Evolutionary conservation across 2,888 invertebrate genomes (phyloP).

Genomic region (Masnerella sp.): DNA sequence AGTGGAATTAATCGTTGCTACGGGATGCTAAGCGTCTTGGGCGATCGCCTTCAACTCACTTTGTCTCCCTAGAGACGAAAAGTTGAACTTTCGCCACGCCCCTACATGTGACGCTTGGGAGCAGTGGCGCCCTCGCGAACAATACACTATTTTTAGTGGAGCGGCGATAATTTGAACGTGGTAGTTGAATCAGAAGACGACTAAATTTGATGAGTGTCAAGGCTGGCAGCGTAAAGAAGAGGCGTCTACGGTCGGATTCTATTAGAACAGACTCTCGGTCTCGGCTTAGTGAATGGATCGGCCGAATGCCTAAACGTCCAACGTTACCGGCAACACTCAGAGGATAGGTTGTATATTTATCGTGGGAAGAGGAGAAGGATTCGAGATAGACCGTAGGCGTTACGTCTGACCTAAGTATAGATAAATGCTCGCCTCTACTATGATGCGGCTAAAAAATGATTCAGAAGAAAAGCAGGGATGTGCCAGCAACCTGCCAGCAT

Average conservation of each 20-base stretch:
- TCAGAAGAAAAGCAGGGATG: conserved; percentile 4
- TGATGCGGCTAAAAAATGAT: conserved; percentile 32
- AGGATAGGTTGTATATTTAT: conserved; percentile 55
- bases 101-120: no score
- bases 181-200: conserved; percentile 3
- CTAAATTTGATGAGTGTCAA: conserved; percentile 44
- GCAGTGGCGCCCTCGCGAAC: neutral
- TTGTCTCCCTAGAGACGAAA: no score
- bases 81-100: no score
- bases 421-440: conserved; percentile 40
- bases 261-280: conserved; percentile 49
- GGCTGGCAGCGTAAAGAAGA: conserved; percentile 33
- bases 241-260: conserved; percentile 44
- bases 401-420: conserved; percentile 55
- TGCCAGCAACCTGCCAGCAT: neutral
- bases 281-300: conserved; percentile 47
- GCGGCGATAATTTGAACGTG: no score
- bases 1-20: no score
- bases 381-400: conserved; percentile 51
- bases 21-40: no score
- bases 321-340: conserved; percentile 40
- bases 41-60: no score
- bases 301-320: conserved; percentile 30
- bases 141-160: no score
- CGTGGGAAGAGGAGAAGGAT: conserved; percentile 57